phyloP scores from a whole-genome alignment of 2,113 vertebrate genomes.

The Corythornis madagascariensis region DNA sequence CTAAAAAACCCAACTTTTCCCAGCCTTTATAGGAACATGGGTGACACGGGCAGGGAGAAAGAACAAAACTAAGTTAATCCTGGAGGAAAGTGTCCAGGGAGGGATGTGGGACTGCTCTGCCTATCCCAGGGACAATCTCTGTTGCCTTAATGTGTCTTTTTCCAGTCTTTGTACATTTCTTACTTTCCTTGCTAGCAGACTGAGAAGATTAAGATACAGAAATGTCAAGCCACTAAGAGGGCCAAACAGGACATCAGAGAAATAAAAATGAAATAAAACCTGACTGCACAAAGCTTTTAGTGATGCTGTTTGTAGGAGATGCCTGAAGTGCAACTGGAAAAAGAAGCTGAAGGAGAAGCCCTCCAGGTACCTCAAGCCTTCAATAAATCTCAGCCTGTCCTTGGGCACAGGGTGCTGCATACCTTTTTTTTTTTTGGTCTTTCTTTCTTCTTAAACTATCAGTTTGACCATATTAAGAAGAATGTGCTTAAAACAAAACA shows the following conservation, averaged over 20 bases:
- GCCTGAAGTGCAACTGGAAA: neutral
- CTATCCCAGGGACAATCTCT: neutral
- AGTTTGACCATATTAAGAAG: neutral
- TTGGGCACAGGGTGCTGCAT: neutral
- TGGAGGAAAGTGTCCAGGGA: neutral
- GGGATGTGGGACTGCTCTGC: neutral
- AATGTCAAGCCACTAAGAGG: constrained; percentile 21
- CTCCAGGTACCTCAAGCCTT: neutral
- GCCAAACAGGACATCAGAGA: constrained; percentile 20
- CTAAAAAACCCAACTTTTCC: neutral
- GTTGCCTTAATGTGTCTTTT: neutral
- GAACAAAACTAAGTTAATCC: constrained; percentile 23
- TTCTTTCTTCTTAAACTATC: neutral
- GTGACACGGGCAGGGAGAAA: constrained; percentile 30
- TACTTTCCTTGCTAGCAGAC: neutral
- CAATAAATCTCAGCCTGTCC: neutral
- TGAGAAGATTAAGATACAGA: constrained; percentile 32
- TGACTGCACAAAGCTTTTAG: constrained; percentile 30
- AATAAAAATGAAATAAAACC: constrained; percentile 12
- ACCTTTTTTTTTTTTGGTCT: neutral
- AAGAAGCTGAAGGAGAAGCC: neutral
- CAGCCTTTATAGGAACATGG: neutral
- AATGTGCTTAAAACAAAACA: neutral
- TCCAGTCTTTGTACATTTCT: neutral
- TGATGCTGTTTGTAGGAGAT: constrained; percentile 31